Evolutionary conservation across 2,113 vertebrate genomes (phyloP).

Genomic region (Gymnogyps californianus): DNA sequence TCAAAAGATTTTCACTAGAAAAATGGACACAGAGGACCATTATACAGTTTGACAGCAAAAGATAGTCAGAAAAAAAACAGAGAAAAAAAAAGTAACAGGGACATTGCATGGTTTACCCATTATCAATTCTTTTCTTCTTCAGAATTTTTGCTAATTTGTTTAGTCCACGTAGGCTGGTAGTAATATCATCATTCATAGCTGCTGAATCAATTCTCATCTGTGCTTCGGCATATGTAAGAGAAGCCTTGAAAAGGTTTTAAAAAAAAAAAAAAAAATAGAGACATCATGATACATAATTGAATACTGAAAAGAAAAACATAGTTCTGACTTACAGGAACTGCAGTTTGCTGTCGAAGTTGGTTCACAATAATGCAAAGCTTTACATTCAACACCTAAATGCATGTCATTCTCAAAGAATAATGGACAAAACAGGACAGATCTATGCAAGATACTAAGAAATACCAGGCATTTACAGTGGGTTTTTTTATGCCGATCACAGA

Average conservation of each 20-base stretch:
- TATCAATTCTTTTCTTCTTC: conserved; percentile 86
- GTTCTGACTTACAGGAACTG: background rate
- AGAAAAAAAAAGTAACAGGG: background rate
- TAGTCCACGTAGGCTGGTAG: conserved; percentile 85
- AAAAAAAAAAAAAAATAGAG: background rate
- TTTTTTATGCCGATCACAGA: background rate
- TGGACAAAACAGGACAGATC: background rate
- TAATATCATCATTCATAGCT: conserved; percentile 85
- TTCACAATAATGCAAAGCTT: background rate
- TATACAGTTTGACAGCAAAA: background rate
- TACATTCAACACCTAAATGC: background rate
- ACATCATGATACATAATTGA: background rate
- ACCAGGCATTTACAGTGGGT: background rate
- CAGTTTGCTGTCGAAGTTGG: background rate
- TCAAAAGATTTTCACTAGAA: background rate
- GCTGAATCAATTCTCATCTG: conserved; percentile 95
- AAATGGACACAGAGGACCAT: background rate
- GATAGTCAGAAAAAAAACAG: background rate
- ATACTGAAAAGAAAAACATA: background rate
- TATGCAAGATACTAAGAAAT: background rate
- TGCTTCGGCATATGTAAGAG: conserved; percentile 94
- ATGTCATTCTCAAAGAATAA: background rate
- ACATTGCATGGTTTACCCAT: conserved; percentile 77
- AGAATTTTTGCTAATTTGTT: conserved; percentile 94
- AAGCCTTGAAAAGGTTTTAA: conserved; percentile 76